phyloP scores from a whole-genome alignment of 1,140 invertebrate genomes.

The Heliconius melpomene region DNA sequence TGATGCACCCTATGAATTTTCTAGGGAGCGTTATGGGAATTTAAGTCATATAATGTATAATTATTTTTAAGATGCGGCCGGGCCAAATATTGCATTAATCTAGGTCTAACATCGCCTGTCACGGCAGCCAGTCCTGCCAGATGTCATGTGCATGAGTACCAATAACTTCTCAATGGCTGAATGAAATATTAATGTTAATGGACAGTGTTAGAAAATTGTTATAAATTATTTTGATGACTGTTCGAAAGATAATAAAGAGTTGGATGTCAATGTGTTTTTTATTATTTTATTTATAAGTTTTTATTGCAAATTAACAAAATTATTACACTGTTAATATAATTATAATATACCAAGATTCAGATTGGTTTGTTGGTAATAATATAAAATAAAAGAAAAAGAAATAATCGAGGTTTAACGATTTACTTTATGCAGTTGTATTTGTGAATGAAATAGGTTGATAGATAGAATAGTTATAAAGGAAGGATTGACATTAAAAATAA shows the following conservation, averaged over 20 bases:
- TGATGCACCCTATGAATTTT: constrained; percentile 51
- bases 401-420: no score
- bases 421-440: no score
- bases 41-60: constrained; percentile 79
- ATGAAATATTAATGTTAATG: constrained; percentile 79
- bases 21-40: constrained; percentile 53
- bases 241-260: constrained; percentile 83
- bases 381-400: no score
- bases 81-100: constrained; percentile 79
- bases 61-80: constrained; percentile 79
- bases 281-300: constrained; percentile 40
- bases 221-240: constrained; percentile 83
- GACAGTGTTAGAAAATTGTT: constrained; percentile 82
- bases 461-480: no score
- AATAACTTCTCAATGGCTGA: constrained; percentile 77
- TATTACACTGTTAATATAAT: no score
- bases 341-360: no score
- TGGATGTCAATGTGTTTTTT: constrained; percentile 78
- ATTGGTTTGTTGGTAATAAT: no score
- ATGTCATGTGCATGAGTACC: constrained; percentile 65
- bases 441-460: neutral
- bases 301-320: neutral
- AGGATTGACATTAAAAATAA: no score
- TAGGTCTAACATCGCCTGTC: constrained; percentile 68
- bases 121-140: constrained; percentile 66